These are phyloP conservation scores for Thelaira solivaga DNA, from an alignment of 2,888 invertebrate species.

Conservation along the genomic window DNA sequence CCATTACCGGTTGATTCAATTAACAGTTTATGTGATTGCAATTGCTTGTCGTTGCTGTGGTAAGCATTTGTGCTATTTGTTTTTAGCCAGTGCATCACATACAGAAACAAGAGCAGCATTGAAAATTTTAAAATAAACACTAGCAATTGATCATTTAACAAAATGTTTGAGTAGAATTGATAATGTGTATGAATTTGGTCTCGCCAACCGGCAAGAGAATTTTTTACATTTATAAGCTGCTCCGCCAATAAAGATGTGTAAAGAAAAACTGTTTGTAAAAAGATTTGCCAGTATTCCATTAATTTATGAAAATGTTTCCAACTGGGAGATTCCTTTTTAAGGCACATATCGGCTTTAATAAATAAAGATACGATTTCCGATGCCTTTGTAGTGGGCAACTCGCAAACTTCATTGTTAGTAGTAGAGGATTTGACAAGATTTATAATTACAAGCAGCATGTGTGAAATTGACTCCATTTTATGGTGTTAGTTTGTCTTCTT, in stretches of 20 bases:
- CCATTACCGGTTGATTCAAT: background rate
- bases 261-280: slow-evolving; percentile 50
- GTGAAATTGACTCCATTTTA: slow-evolving; percentile 45
- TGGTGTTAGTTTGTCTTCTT: background rate
- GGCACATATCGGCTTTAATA: slow-evolving; percentile 33
- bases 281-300: slow-evolving; percentile 41
- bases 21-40: background rate
- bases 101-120: slow-evolving; percentile 69
- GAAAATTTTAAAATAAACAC: slow-evolving; percentile 68
- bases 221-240: slow-evolving; percentile 51
- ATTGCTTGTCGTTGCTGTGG: background rate
- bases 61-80: slow-evolving; percentile 11
- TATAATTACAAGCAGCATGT: background rate
- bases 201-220: slow-evolving; percentile 56
- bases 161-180: slow-evolving; percentile 53
- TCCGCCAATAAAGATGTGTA: slow-evolving; percentile 42
- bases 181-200: slow-evolving; percentile 36
- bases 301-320: slow-evolving; percentile 57
- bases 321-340: slow-evolving; percentile 39
- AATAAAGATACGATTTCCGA: slow-evolving; percentile 32
- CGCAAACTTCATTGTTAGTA: slow-evolving; percentile 1
- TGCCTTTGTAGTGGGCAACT: background rate
- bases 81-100: slow-evolving; percentile 67
- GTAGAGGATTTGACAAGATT: background rate
- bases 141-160: slow-evolving; percentile 68